These are phyloP conservation scores for Zaprionus vittiger DNA, from an alignment of 1,140 invertebrate genomes.

Conservation along the genomic window DNA sequence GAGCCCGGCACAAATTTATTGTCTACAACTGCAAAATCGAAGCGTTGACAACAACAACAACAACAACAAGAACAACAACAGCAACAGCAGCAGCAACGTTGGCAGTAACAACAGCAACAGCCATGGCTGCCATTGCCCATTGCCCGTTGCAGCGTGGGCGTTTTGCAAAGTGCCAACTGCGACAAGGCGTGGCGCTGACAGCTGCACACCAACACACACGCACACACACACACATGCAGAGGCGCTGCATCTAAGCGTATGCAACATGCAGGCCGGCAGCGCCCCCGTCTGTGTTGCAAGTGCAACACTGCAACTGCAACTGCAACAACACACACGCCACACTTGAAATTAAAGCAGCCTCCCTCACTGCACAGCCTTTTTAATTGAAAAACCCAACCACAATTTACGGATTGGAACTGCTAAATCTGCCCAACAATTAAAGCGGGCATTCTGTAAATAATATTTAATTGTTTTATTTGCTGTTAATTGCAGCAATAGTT, in stretches of 20 bases:
- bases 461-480: not conserved
- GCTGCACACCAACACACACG: constrained; percentile 63
- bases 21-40: constrained; percentile 80
- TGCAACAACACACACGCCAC: not conserved
- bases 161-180: constrained; percentile 71
- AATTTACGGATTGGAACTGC: not conserved
- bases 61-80: constrained; percentile 14
- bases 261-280: constrained; percentile 39
- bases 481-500: not conserved
- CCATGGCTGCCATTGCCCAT: constrained; percentile 7
- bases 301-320: constrained; percentile 1
- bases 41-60: constrained; percentile 68
- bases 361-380: not conserved
- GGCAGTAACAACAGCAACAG: constrained; percentile 10
- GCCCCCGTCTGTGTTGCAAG: constrained; percentile 5
- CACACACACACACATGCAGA: constrained; percentile 16
- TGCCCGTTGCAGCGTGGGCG: constrained; percentile 62
- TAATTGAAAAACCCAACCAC: constrained; percentile 1
- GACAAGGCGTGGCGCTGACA: constrained; percentile 79
- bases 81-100: constrained; percentile 10
- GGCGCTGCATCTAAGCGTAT: constrained; percentile 54
- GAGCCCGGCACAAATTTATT: constrained; percentile 81
- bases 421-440: not conserved
- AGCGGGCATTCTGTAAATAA: not conserved
- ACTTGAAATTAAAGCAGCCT: constrained; percentile 32